phyloP scores from a whole-genome alignment of 2,888 invertebrate species.

The Drosophila kambysellisi region DNA sequence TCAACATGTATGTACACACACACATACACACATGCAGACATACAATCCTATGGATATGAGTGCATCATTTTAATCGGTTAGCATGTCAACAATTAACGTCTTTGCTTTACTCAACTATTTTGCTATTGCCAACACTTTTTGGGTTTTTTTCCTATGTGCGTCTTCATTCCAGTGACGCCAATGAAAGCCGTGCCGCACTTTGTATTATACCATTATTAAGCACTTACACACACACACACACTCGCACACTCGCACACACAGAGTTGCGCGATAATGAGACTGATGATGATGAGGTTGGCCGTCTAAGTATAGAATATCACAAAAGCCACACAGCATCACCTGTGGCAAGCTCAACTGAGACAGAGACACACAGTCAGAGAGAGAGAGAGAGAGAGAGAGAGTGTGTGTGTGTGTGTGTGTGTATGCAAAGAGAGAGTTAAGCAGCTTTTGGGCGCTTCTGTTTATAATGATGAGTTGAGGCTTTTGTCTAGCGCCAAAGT shows the following conservation, averaged over 20 bases:
- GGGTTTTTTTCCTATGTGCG: slow-evolving; percentile 34
- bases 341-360: slow-evolving; percentile 4
- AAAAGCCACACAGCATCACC: slow-evolving; percentile 11
- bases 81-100: slow-evolving; percentile 60
- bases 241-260: background rate
- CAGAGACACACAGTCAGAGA: background rate
- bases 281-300: slow-evolving; percentile 39
- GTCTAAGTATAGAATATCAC: slow-evolving; percentile 49
- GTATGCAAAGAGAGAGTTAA: background rate
- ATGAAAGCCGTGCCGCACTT: slow-evolving; percentile 44
- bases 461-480: slow-evolving; percentile 29
- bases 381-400: background rate
- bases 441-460: slow-evolving; percentile 2
- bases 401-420: too few species aligned
- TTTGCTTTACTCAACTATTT: slow-evolving; percentile 26
- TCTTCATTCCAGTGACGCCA: slow-evolving; percentile 39
- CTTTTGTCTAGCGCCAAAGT: slow-evolving; percentile 19
- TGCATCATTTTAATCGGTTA: slow-evolving; percentile 41
- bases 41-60: background rate
- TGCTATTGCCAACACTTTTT: slow-evolving; percentile 20
- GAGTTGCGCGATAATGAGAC: slow-evolving; percentile 1
- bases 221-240: slow-evolving; percentile 9
- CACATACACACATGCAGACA: too few species aligned
- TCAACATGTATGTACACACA: background rate
- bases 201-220: slow-evolving; percentile 39